phyloP scores from a whole-genome alignment of 1,140 invertebrate species.

The Heliconius melpomene region DNA sequence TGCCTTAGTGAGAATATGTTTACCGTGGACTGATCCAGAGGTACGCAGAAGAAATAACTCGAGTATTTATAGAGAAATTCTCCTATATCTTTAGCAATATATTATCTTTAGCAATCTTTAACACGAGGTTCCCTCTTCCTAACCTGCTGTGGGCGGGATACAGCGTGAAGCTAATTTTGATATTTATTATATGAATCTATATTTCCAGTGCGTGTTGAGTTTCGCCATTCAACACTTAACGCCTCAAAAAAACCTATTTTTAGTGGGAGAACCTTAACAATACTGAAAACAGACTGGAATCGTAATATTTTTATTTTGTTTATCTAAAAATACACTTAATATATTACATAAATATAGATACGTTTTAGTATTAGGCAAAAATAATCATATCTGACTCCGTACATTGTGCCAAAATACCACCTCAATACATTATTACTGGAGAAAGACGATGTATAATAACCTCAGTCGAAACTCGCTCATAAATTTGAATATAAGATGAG shows the following conservation, averaged over 20 bases:
- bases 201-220: no score
- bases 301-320: no score
- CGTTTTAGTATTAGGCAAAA: background rate
- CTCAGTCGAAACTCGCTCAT: background rate
- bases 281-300: no score
- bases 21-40: background rate
- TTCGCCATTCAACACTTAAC: no score
- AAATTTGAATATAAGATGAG: background rate
- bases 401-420: background rate
- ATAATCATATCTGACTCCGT: background rate
- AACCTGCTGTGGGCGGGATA: no score
- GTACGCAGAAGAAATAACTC: background rate
- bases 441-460: background rate
- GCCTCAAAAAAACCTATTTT: no score
- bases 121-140: no score
- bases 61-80: background rate
- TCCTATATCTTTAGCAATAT: background rate
- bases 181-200: no score
- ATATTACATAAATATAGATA: background rate
- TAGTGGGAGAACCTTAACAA: no score
- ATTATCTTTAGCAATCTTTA: no score
- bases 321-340: background rate
- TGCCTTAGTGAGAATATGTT: background rate
- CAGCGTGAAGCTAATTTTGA: no score
- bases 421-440: background rate